Evolutionary conservation across 2,888 invertebrate species (phyloP), one percentile per base, ranked within the genome.

Genomic region (Limenitis camilla): DNA sequence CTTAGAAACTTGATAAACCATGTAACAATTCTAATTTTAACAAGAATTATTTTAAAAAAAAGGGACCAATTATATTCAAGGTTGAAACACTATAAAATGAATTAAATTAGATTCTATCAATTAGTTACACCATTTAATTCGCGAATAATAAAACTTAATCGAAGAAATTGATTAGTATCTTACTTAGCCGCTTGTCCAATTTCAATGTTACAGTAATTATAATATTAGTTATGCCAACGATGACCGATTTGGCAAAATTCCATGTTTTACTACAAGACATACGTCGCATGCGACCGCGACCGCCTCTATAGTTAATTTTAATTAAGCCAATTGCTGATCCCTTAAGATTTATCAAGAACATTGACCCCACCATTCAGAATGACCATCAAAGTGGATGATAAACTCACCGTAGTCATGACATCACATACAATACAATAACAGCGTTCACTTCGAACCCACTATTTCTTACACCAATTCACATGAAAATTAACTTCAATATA

Each of bases 231-330:
- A 67, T 66, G 65, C 66, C 65, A 65, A 64, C 62, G 57, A 58
- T 74, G 77, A 73, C 78, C 81, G 76, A 80, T 73, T 84, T 85
- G 85, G 85, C 85, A 81, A 58, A 68, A 66, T 72, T 81, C 85
- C 85, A 85, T 76, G 61, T 65, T 66, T 60, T 64, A 67, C 65
- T 62, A 61, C 47, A 63, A 45, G 55, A 61, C 53, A 50, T 64
- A 57, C 59, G 58, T 65, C 59, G 58, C 63, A 65, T 67, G 63
- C 61, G 65, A 49, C 60, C 58, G 49, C 61, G 65, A 49, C 60
- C 58, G 49, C 10, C n/a, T 36, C 11, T 62, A 19, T 66, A 61
- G 62, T 62, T 65, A 56, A 60, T 66, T 67, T 71, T 74, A 79
- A 79, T 78, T 75, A 70, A 71, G 68, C 61, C 69, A 76, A 76